Base-by-base conservation (phyloP, 2,888 invertebrate genomes). In the Drosophila eohydei region DNA sequence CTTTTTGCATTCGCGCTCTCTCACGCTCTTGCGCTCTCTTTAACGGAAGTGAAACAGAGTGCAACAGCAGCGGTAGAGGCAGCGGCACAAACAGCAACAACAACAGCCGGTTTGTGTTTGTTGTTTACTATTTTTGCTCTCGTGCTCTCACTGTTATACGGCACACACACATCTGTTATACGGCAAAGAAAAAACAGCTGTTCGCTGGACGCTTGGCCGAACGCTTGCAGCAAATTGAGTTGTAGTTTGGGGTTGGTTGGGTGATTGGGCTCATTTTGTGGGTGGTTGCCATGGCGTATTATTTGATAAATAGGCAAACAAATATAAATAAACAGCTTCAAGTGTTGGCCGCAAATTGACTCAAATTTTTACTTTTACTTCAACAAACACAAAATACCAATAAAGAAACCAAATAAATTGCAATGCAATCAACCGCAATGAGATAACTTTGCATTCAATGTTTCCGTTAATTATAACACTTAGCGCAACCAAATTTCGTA, bases 321-420 rank as follows among this genome's bases (percentile, higher is more conserved):
- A 79, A 74, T 64, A 83, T 64, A 83, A 88, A 83, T 77, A 88
- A 85, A 86, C 81, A 74, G 71, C 74, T 76, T 80, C 84, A 81
- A 83, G 88, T 89, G 88, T 71, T 73, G 67, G 70, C 71, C 82
- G 72, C 89, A 83, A 83, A 89, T 83, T 71, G 88, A 87, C 66
- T 87, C 58, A 41, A 78, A 83, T 89, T 83, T 89, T 78, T 81
- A 81, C 81, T 71, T 71, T 77, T 74, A 70, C 61, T 57, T 58
- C 38, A 2, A 21, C 44, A 40, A 59, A 9, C 2, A 3, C 9
- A 30, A 46, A 26, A 44, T 6, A 44, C 11, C 3, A 26, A 11
- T 34, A 40, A 41, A 26, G 30, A n/a, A 28, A 11, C 16, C 52
- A 52, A 60, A 32, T 70, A 36, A 56, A 71, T 58, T 72, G 63